phyloP scores from a whole-genome alignment of 2,113 vertebrate genomes.

The Polyodon spathula region DNA sequence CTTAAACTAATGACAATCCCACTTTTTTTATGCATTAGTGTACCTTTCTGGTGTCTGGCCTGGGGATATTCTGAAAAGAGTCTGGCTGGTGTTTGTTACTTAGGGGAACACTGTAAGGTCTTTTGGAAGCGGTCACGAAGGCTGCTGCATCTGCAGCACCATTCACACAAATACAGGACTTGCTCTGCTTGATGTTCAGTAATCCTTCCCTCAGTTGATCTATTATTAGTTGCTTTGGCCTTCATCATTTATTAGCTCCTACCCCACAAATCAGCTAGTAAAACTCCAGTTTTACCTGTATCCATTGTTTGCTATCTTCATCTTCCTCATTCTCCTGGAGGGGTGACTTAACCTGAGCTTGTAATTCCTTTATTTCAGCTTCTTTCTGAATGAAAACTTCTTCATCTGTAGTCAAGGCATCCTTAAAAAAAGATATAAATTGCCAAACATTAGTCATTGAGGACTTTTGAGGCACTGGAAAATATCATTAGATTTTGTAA shows the following conservation, averaged over 20 bases:
- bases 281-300: conserved; percentile 55
- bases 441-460: too few relatives aligned
- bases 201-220: conserved; percentile 58
- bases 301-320: conserved; percentile 48
- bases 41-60: conserved; percentile 56
- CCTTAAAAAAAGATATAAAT: conserved; percentile 38
- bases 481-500: too few relatives aligned
- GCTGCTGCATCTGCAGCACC: conserved; percentile 22
- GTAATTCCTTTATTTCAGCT: conserved; percentile 49
- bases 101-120: conserved; percentile 63
- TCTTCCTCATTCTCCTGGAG: conserved; percentile 54
- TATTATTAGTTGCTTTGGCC: conserved; percentile 54
- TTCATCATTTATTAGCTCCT: too few relatives aligned
- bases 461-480: too few relatives aligned
- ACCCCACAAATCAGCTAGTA: neutral
- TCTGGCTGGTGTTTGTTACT: conserved; percentile 24
- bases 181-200: conserved; percentile 29
- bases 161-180: conserved; percentile 11
- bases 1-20: too few relatives aligned
- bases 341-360: conserved; percentile 50
- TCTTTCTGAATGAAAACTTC: conserved; percentile 60
- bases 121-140: conserved; percentile 29
- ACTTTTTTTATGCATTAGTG: neutral
- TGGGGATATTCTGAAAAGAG: conserved; percentile 27
- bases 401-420: conserved; percentile 52